A percentile compares a stretch with the other conserved stretches of the same genome.
phyloP scores from a whole-genome alignment of 2,888 invertebrate genomes.

The Acronicta leporina region DNA sequence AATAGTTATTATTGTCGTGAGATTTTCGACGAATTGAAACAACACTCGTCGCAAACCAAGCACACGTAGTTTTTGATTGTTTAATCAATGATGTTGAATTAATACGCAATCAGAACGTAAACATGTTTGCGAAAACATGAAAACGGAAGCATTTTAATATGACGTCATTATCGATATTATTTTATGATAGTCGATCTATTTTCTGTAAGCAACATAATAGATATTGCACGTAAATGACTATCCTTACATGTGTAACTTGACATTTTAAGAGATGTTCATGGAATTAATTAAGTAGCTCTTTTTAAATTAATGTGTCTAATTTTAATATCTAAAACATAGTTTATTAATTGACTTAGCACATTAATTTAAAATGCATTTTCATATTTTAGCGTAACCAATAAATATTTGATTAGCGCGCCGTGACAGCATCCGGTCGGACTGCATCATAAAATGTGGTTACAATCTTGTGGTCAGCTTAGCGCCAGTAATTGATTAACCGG shows the following conservation, averaged over 20 bases:
- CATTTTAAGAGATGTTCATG: too few species aligned
- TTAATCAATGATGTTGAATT: slow-evolving; percentile 6
- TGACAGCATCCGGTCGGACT: slow-evolving; percentile 16
- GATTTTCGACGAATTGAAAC: slow-evolving; percentile 4
- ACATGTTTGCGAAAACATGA: slow-evolving; percentile 10
- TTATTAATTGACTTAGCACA: too few species aligned
- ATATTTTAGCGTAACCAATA: slow-evolving; percentile 10
- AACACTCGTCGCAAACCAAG: background rate
- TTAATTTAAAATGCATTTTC: background rate
- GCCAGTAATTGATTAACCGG: slow-evolving; percentile 32
- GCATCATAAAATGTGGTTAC: slow-evolving; percentile 7
- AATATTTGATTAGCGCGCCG: slow-evolving; percentile 21
- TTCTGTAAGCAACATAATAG: background rate
- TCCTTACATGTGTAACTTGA: background rate
- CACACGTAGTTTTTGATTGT: background rate
- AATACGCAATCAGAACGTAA: slow-evolving; percentile 8
- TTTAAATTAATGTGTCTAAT: too few species aligned
- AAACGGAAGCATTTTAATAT: slow-evolving; percentile 14
- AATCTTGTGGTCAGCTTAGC: slow-evolving; percentile 30
- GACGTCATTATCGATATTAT: slow-evolving; percentile 7
- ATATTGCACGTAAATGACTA: background rate
- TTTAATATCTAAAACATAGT: too few species aligned
- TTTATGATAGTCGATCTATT: slow-evolving; percentile 11
- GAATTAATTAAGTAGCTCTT: too few species aligned
- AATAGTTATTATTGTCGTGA: slow-evolving; percentile 1